These are phyloP conservation scores for Onychomys leucogaster DNA, from an alignment of 2,797 vertebrate species.

Conservation along the genomic window DNA sequence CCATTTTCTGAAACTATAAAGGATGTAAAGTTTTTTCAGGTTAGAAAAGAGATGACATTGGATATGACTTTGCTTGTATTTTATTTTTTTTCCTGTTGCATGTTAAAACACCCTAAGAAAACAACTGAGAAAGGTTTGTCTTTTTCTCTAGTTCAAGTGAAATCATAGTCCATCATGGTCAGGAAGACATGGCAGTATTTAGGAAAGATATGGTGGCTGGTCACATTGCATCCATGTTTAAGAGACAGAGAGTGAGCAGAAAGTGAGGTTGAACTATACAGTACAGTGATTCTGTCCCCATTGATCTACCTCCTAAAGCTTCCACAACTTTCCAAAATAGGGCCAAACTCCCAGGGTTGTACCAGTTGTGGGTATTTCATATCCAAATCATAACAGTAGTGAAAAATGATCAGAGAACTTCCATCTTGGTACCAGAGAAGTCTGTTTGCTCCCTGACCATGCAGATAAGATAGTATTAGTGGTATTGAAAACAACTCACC, in stretches of 20 bases:
- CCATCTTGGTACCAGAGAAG: background rate
- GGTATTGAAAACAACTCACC: background rate
- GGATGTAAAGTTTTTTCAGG: background rate
- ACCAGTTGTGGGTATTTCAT: background rate
- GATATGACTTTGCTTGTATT: background rate
- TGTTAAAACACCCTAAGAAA: background rate
- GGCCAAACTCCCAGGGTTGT: accelerated
- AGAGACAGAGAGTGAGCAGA: no score
- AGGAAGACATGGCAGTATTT: background rate
- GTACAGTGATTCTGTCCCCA: background rate
- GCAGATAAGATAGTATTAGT: background rate
- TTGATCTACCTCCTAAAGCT: background rate
- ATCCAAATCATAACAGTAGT: background rate
- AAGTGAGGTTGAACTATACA: background rate
- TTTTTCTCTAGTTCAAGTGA: background rate
- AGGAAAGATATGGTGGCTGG: no score
- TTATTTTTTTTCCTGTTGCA: background rate
- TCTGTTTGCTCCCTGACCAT: background rate
- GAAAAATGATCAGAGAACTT: background rate
- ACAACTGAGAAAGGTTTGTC: background rate
- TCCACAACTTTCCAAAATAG: background rate
- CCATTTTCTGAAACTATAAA: background rate
- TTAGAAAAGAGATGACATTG: background rate
- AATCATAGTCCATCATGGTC: background rate
- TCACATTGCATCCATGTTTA: background rate